Percentiles rank a stretch among this genome's conserved stretches.
These are phyloP conservation scores for Polypterus senegalus DNA, from an alignment of 2,113 vertebrate species.

Conservation along the genomic window DNA sequence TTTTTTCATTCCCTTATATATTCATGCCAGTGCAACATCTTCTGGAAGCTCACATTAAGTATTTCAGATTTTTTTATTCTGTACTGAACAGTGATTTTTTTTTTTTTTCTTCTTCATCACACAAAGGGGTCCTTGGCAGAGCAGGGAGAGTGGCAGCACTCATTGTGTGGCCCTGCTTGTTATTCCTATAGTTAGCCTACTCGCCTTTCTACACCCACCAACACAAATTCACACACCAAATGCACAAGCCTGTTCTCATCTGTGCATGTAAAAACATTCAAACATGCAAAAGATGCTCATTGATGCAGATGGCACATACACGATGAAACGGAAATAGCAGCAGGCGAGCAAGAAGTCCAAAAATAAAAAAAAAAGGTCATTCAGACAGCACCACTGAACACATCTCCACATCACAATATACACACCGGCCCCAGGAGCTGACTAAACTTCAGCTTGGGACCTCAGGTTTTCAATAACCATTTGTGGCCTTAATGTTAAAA, in stretches of 20 bases:
- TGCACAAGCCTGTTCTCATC: not conserved
- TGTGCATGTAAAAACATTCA: not conserved
- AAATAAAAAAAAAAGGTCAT: not conserved
- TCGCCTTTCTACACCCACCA: not conserved
- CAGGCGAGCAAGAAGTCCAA: not conserved
- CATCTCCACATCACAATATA: not conserved
- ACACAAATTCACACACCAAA: slow-evolving; percentile 13
- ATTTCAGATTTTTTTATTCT: not conserved
- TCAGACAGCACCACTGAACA: not conserved
- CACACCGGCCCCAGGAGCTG: not conserved
- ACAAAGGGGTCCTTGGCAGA: not conserved
- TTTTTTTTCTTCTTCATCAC: too few species aligned
- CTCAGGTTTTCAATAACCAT: too few species aligned
- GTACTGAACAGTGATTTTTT: not conserved
- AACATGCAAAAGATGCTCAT: not conserved
- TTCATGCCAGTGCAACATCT: not conserved
- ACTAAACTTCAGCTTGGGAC: too few species aligned
- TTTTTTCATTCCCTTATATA: not conserved
- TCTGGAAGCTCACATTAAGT: not conserved
- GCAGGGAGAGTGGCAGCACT: not conserved
- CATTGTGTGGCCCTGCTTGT: slow-evolving; percentile 1
- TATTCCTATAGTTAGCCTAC: not conserved
- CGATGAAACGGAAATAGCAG: not conserved
- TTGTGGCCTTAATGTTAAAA: too few species aligned
- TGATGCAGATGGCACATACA: not conserved